Conservation (phyloP, 2,888 invertebrate genomes). For the Limnephilus auricula region DNA sequence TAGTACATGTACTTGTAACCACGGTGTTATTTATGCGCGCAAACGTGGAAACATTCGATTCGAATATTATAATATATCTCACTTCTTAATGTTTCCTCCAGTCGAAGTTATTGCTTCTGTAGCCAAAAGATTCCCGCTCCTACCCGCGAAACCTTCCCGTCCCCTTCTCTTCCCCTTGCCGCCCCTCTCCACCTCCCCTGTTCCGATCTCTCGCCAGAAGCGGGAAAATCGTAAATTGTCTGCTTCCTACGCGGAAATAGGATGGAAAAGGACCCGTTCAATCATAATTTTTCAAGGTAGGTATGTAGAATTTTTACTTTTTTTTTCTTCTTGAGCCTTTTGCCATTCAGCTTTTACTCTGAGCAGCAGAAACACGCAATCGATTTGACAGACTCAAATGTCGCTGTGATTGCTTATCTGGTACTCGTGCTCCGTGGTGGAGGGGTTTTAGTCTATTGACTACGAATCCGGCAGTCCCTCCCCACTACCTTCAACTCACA, state of each 20-base stretch:
- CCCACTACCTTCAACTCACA: no score
- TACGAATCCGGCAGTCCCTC: no score
- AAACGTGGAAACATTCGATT: neutral
- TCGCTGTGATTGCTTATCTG: no score
- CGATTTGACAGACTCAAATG: no score
- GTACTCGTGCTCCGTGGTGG: no score
- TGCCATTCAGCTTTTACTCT: neutral
- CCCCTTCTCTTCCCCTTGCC: neutral
- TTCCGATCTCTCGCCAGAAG: neutral
- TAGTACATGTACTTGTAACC: neutral
- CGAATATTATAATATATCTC: conserved; percentile 2
- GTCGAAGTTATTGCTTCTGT: neutral
- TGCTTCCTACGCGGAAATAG: neutral
- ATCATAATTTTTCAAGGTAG: neutral
- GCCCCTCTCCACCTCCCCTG: neutral
- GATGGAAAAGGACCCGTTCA: neutral
- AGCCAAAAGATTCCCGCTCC: neutral
- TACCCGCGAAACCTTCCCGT: neutral
- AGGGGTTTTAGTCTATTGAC: no score
- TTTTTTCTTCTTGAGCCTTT: neutral
- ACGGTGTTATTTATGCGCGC: neutral
- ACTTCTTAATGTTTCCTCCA: neutral
- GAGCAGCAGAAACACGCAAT: no score
- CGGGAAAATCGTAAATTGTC: neutral
- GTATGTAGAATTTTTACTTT: neutral